phyloP scores from a whole-genome alignment of 2,113 vertebrate genomes.

The Carassius gibelio region DNA sequence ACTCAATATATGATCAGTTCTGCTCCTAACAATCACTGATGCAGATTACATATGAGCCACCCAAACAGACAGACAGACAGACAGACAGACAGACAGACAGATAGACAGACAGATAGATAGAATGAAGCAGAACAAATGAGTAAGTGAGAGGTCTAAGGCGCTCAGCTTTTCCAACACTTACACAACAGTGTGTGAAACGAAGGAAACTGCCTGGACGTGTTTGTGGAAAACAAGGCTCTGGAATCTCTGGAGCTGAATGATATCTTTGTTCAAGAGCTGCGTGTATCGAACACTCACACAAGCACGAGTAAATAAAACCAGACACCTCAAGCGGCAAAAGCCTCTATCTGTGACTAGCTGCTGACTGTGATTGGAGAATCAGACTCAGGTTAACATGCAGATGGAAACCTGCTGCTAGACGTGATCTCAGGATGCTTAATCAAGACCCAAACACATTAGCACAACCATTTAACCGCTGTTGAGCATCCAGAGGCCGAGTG shows the following conservation, averaged over 20 bases:
- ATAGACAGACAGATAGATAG: neutral
- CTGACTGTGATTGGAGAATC: neutral
- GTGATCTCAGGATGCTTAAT: conserved; percentile 1
- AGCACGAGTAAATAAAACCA: neutral
- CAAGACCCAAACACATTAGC: neutral
- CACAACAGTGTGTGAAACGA: neutral
- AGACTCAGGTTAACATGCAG: neutral
- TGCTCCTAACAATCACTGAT: neutral
- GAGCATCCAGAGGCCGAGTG: neutral
- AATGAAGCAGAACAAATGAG: neutral
- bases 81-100: no score
- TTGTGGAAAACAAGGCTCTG: neutral
- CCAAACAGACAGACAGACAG: no score
- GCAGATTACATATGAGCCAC: neutral
- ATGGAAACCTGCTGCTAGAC: neutral
- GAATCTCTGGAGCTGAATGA: neutral
- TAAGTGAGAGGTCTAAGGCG: neutral
- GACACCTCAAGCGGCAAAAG: neutral
- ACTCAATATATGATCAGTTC: conserved; percentile 1
- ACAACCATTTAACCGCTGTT: neutral
- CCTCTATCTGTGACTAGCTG: neutral
- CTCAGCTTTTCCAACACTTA: neutral
- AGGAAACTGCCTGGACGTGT: neutral
- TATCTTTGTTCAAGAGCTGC: neutral
- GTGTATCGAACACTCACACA: neutral